Evolutionary conservation across 2,797 vertebrate genomes (phyloP).

Genomic region (Poeciliopsis turneri): DNA sequence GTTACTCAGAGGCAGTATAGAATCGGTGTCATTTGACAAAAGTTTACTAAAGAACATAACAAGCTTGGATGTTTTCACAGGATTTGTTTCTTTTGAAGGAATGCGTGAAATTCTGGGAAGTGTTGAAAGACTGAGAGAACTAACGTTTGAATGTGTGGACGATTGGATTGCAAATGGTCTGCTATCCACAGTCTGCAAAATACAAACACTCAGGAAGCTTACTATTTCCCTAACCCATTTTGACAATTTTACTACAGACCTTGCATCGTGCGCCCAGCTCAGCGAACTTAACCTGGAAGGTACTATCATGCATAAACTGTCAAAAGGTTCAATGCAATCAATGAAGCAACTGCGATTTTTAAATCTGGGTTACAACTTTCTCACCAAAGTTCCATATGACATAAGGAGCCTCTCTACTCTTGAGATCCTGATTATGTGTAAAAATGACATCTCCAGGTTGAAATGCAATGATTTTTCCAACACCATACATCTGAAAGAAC

Average conservation of each 20-base stretch:
- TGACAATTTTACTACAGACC: not conserved
- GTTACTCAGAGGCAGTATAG: rapidly evolving
- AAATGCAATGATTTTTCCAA: conserved; percentile 20
- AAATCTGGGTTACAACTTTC: rapidly evolving
- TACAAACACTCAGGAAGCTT: conserved; percentile 14
- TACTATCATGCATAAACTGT: not conserved
- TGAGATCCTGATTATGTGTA: conserved; percentile 6
- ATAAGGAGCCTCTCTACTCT: conserved; percentile 19
- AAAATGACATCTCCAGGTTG: conserved; percentile 9
- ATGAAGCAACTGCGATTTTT: conserved; percentile 13
- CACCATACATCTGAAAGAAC: conserved; percentile 3
- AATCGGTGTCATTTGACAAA: conserved; percentile 28
- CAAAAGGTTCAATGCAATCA: not conserved
- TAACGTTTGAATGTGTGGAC: not conserved
- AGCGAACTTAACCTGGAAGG: not conserved
- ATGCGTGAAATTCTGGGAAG: conserved; percentile 4
- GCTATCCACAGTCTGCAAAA: conserved; percentile 16
- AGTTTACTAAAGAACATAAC: conserved; percentile 12
- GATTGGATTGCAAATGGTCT: not conserved
- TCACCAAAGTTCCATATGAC: conserved; percentile 21
- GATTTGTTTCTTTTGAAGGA: not conserved
- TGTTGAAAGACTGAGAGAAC: conserved; percentile 4
- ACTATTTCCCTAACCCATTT: not conserved
- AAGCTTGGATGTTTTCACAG: rapidly evolving
- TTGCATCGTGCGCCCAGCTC: conserved; percentile 20